A percentile compares a stretch with the other conserved stretches of the same genome.
phyloP scores from a whole-genome alignment of 2,113 vertebrate species.

The Tychaedon coryphoeus region DNA sequence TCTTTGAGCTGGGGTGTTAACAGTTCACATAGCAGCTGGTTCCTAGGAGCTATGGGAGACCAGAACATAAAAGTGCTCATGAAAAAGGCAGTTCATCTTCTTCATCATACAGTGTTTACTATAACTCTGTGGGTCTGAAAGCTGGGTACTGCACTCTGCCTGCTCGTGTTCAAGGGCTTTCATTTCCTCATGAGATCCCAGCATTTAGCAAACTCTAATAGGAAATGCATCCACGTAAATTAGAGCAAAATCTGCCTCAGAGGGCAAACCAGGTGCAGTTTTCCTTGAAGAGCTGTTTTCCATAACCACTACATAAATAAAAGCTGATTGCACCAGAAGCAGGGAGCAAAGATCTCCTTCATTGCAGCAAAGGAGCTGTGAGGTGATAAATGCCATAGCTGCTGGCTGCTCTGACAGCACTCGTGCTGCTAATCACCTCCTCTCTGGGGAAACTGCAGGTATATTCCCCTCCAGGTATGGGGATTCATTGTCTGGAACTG shows the following conservation, averaged over 20 bases:
- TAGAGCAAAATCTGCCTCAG: background rate
- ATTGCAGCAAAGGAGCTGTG: constrained; percentile 10
- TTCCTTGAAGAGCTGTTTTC: constrained; percentile 44
- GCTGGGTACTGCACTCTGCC: background rate
- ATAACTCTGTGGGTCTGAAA: background rate
- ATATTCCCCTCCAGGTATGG: constrained; percentile 54
- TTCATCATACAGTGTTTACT: background rate
- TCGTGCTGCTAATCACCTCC: constrained; percentile 17
- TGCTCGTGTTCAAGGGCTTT: background rate
- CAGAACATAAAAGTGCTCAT: background rate
- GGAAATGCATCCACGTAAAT: background rate
- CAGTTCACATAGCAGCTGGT: background rate
- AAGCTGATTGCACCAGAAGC: constrained; percentile 49
- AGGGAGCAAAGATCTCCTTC: constrained; percentile 30
- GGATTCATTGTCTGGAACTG: constrained; percentile 66
- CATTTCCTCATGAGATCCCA: background rate
- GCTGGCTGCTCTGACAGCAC: constrained; percentile 44
- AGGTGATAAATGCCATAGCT: constrained; percentile 40
- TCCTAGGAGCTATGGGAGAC: background rate
- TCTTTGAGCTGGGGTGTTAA: background rate
- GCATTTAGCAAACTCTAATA: background rate
- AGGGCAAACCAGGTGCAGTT: constrained; percentile 30
- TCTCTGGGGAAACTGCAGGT: constrained; percentile 56
- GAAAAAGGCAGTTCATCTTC: background rate
- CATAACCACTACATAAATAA: constrained; percentile 58